A percentile compares a stretch with the other conserved stretches of the same genome.
Conservation (phyloP, 2,888 invertebrate genomes). For the Eupithecia insigniata region DNA sequence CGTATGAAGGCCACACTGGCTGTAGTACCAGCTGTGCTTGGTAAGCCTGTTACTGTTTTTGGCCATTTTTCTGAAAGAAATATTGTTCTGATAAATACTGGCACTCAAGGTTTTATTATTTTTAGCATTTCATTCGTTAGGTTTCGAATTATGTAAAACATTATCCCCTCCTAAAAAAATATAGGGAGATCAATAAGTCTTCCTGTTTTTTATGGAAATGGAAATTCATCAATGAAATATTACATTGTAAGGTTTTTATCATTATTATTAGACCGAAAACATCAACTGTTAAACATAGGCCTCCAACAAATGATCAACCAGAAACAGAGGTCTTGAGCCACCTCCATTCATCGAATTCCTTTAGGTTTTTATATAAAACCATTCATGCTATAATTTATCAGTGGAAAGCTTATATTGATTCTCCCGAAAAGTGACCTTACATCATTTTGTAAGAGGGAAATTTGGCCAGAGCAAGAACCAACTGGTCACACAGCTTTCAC, state of each 20-base stretch:
- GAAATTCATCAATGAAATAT: not conserved
- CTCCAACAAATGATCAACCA: too few species aligned
- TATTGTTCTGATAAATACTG: not conserved
- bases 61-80: conserved; percentile 93
- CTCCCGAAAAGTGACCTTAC: conserved; percentile 56
- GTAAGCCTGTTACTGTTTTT: conserved; percentile 95
- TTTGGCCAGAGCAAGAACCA: conserved; percentile 64
- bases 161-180: not conserved
- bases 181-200: not conserved
- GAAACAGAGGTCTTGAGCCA: too few species aligned
- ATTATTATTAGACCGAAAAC: too few species aligned
- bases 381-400: not conserved
- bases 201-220: not conserved
- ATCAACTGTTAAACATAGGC: too few species aligned
- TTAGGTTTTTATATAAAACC: not conserved
- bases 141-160: not conserved
- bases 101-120: not conserved
- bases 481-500: conserved; percentile 81
- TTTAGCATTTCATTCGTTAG: not conserved
- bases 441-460: conserved; percentile 65
- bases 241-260: not conserved
- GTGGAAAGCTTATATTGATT: conserved; percentile 20
- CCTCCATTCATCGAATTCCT: too few species aligned
- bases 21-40: conserved; percentile 98
- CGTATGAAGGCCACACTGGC: conserved; percentile 98